These are phyloP conservation scores for Phoxinus phoxinus DNA, from an alignment of 2,113 vertebrate species.

Conservation along the genomic window DNA sequence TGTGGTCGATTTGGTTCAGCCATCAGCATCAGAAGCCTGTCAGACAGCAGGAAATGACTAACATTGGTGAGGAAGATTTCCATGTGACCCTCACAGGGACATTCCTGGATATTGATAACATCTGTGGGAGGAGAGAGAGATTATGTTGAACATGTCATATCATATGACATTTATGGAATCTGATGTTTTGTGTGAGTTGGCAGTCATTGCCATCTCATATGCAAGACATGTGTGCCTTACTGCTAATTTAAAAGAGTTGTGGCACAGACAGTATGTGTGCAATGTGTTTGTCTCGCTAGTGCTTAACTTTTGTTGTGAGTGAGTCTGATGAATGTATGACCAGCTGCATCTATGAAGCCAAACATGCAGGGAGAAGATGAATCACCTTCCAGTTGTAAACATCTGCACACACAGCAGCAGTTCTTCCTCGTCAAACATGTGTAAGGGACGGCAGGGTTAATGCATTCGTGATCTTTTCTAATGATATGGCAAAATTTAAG, in stretches of 20 bases:
- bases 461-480: too few species aligned
- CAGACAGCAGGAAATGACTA: slow-evolving; percentile 25
- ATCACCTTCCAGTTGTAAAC: slow-evolving; percentile 11
- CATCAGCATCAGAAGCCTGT: slow-evolving; percentile 14
- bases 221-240: slow-evolving; percentile 42
- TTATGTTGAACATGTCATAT: background rate
- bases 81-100: slow-evolving; percentile 19
- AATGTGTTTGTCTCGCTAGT: background rate
- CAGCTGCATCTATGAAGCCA: background rate
- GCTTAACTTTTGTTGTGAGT: background rate
- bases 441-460: background rate
- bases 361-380: background rate
- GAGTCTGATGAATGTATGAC: background rate
- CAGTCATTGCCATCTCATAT: background rate
- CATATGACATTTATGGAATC: slow-evolving; percentile 4
- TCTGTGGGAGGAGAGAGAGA: slow-evolving; percentile 11
- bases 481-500: too few species aligned
- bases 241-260: background rate
- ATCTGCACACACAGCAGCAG: background rate
- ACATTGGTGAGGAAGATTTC: slow-evolving; percentile 3
- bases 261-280: background rate
- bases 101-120: slow-evolving; percentile 8
- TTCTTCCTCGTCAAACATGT: background rate
- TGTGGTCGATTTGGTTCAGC: background rate
- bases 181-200: background rate